Conservation (phyloP, 30 jellyfish, hydroid and myxozoan genomes). For the Phacellophora camtschatica region DNA sequence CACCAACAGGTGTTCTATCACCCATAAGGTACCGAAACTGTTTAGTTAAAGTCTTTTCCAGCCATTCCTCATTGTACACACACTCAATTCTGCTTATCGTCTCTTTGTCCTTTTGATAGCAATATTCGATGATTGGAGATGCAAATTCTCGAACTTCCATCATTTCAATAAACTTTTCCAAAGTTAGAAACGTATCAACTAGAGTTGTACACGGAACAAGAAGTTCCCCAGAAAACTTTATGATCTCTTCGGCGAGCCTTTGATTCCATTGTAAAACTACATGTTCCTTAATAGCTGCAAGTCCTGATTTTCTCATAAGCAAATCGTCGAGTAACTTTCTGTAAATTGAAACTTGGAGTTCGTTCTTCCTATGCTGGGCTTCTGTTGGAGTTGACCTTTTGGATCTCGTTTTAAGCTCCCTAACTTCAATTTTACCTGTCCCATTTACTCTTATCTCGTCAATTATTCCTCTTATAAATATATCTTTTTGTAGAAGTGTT, state of each 20-base stretch:
- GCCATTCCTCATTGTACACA: conserved; percentile 11
- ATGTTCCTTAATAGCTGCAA: neutral
- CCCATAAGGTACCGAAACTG: conserved; percentile 23
- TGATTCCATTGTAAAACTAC: conserved; percentile 1
- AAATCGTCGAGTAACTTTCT: conserved; percentile 28
- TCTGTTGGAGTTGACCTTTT: neutral
- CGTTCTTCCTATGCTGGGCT: conserved; percentile 23
- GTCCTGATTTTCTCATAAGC: neutral
- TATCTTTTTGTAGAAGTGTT: neutral
- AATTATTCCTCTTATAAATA: conserved; percentile 35
- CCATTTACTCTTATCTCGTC: conserved; percentile 34
- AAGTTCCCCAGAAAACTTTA: conserved; percentile 5
- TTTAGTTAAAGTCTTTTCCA: neutral
- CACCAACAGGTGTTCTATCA: conserved; percentile 42
- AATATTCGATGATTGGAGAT: conserved; percentile 32
- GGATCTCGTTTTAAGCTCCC: conserved; percentile 57
- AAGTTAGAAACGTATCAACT: neutral
- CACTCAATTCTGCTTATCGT: neutral
- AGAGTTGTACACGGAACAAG: neutral
- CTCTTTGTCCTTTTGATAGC: conserved; percentile 11
- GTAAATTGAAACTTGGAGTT: conserved; percentile 36
- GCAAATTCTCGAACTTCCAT: conserved; percentile 20
- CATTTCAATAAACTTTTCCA: neutral
- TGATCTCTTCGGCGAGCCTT: neutral
- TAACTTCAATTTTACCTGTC: neutral